Percentiles rank a stretch among this genome's conserved stretches.
Evolutionary conservation across 2,888 invertebrate species (phyloP).

Genomic region (Gibbula magus): DNA sequence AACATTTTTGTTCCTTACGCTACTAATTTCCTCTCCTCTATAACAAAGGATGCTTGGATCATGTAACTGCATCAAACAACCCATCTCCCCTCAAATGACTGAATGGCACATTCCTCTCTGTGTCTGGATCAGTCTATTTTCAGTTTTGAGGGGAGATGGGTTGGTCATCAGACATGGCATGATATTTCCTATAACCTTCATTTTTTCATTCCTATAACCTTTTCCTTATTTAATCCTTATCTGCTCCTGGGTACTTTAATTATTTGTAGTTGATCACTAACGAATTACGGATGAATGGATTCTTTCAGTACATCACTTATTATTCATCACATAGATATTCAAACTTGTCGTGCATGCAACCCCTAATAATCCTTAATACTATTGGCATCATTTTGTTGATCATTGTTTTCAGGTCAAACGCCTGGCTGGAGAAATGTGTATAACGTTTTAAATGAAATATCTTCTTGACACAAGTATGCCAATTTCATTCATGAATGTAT

Average conservation of each 20-base stretch:
- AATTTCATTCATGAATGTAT: too few relatives aligned
- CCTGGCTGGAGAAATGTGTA: too few relatives aligned
- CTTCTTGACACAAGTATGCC: too few relatives aligned
- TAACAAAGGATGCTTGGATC: neutral
- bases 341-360: too few relatives aligned
- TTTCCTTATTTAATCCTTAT: conserved; percentile 1
- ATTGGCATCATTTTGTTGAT: too few relatives aligned
- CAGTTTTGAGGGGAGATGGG: neutral
- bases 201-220: neutral
- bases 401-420: too few relatives aligned
- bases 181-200: neutral
- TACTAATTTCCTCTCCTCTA: conserved; percentile 2
- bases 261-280: neutral
- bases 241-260: neutral
- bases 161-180: neutral
- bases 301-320: too few relatives aligned
- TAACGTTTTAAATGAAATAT: too few relatives aligned
- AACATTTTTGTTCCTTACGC: neutral
- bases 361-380: too few relatives aligned
- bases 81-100: neutral
- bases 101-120: neutral
- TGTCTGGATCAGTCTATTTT: neutral
- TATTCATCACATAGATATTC: too few relatives aligned
- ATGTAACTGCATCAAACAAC: neutral
- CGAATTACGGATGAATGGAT: neutral